Conservation (phyloP, 2,888 invertebrate species). For the Rhingia campestris region DNA sequence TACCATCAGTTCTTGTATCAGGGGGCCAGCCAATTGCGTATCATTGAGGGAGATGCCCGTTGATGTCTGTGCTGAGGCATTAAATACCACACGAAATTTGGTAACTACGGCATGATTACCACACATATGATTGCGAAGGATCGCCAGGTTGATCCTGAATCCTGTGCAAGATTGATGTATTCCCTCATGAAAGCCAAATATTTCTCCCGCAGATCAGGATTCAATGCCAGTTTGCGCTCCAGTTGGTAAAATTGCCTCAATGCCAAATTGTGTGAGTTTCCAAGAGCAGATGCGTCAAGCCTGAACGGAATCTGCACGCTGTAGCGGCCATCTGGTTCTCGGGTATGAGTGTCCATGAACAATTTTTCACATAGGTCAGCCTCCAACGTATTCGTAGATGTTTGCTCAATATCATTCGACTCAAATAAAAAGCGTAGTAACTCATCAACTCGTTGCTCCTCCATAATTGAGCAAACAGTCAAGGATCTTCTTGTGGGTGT, state of each 20-base stretch:
- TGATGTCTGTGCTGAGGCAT: slow-evolving; percentile 27
- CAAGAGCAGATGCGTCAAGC: background rate
- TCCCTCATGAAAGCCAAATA: slow-evolving; percentile 37
- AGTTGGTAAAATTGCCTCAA: slow-evolving; percentile 31
- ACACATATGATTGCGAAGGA: slow-evolving; percentile 11
- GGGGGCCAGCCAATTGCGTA: slow-evolving; percentile 17
- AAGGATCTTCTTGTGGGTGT: background rate
- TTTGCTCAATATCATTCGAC: slow-evolving; percentile 22
- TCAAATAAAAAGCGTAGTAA: slow-evolving; percentile 42
- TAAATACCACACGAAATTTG: slow-evolving; percentile 49
- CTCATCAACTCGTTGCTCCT: slow-evolving; percentile 36
- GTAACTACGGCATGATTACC: slow-evolving; percentile 28
- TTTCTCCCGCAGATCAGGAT: slow-evolving; percentile 14
- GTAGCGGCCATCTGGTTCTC: slow-evolving; percentile 37
- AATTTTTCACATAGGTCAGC: slow-evolving; percentile 49
- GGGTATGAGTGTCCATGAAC: slow-evolving; percentile 41
- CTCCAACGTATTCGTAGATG: slow-evolving; percentile 35
- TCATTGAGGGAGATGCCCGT: slow-evolving; percentile 29
- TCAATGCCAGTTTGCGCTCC: slow-evolving; percentile 14
- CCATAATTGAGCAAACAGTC: background rate
- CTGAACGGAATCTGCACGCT: slow-evolving; percentile 26
- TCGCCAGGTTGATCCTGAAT: slow-evolving; percentile 23
- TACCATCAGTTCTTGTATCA: slow-evolving; percentile 29
- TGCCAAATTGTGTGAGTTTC: slow-evolving; percentile 24
- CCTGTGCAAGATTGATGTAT: slow-evolving; percentile 10